A percentile compares a stretch with the other conserved stretches of the same genome.
Conservation (phyloP, 2,797 vertebrate species). For the Chelon auratus region DNA sequence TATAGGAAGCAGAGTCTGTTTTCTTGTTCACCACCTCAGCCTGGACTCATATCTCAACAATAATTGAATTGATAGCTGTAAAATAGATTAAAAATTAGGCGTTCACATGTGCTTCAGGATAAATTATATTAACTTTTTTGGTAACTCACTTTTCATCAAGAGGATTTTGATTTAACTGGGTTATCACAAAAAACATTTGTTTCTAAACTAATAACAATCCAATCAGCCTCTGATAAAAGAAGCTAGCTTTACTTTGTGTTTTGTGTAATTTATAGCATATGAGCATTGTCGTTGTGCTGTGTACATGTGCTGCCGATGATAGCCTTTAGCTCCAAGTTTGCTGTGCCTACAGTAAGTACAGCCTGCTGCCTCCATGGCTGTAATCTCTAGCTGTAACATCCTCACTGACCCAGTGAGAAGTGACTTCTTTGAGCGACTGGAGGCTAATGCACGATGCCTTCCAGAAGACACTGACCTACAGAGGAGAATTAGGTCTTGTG, state of each 20-base stretch:
- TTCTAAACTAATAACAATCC: background rate
- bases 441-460: conserved; percentile 34
- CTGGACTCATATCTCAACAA: background rate
- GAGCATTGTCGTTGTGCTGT: background rate
- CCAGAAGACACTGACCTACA: conserved; percentile 61
- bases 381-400: conserved; percentile 28
- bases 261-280: background rate
- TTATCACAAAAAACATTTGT: background rate
- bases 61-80: background rate
- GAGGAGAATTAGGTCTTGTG: conserved; percentile 54
- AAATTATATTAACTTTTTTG: background rate
- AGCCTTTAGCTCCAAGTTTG: conserved; percentile 13
- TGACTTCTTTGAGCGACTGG: conserved; percentile 34
- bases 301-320: background rate
- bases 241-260: background rate
- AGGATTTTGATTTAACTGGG: background rate
- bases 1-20: background rate
- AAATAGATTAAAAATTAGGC: background rate
- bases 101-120: background rate
- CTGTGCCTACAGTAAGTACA: background rate
- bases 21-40: background rate
- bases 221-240: background rate
- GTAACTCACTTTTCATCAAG: background rate
- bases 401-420: conserved; percentile 61
- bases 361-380: background rate